Base-by-base conservation (phyloP, 2,888 invertebrate genomes). In the Lasioglossum zephyrum region DNA sequence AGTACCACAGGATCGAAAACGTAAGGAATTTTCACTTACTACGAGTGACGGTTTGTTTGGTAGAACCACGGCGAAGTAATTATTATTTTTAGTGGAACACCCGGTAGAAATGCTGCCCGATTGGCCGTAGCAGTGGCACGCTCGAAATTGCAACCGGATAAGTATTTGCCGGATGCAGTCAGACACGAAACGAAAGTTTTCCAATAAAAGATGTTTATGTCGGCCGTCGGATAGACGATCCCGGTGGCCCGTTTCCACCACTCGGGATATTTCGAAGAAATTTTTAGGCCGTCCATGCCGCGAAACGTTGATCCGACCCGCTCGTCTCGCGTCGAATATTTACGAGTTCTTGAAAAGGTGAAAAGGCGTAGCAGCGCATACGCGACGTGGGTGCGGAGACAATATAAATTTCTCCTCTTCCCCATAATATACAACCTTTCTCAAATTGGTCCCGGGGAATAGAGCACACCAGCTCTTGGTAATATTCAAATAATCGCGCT, bases 171-270 rank as follows among this genome's bases (percentile, higher is more conserved):
- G 81, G n/a, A 87, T 75, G 77, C 47, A 69, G 44, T 70, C 26
- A 47, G 75, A 79, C 80, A 26, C n/a, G 82, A 74, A 74, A 81
- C 69, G 79, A 84, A 89, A 89, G 83, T 89, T 89, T 87, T 79
- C 85, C 82, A 87, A 89, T 89, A 87, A 89, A 89, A 83, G 84
- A 89, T 89, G 79, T 87, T 89, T 84, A 84, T 82, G 81, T 70
- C 70, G 79, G 57, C 47, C 70, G 39, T n/a, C 77, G 75, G 53
- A 66, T 66, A 66, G 66, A 36, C 77, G 77, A 49, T 39, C 73
- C 82, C 44, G 31, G 3, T 39, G 36, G 66, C 66, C 47, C 39
- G 69, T 39, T 39, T 44, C 41, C 31, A 26, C 1, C 57, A 8
- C 26, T 8, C 16, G 47, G 74, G 72, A 75, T 79, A 81, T 41